Percentiles rank a stretch among this genome's conserved stretches.
Conservation (phyloP, 2,797 vertebrate species). For the Masticophis lateralis region DNA sequence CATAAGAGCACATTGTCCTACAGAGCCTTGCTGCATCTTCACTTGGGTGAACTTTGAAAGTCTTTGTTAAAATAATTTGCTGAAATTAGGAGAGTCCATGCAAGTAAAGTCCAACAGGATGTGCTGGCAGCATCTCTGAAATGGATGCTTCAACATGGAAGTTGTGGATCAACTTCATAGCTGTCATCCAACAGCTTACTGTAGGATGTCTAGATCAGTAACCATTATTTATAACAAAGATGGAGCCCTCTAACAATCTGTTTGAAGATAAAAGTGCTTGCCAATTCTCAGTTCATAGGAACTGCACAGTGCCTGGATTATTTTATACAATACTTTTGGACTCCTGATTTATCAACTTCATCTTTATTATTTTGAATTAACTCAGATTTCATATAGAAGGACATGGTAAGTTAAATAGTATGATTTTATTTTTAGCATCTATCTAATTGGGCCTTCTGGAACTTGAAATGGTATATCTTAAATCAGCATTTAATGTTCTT, state of each 20-base stretch:
- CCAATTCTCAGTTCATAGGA: constrained; percentile 38
- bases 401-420: neutral
- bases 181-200: fast-evolving
- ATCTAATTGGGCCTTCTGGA: neutral
- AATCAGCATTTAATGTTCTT: neutral
- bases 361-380: neutral
- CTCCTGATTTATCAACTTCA: neutral
- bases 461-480: neutral
- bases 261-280: constrained; percentile 42
- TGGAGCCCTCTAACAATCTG: constrained; percentile 15
- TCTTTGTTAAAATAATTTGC: neutral
- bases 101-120: neutral
- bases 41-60: neutral
- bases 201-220: constrained; percentile 59
- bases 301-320: neutral
- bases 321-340: neutral
- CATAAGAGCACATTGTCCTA: neutral
- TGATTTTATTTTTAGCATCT: neutral
- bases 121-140: neutral
- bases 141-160: neutral
- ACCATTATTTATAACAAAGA: constrained; percentile 60
- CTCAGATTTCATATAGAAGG: neutral
- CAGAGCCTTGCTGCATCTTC: neutral
- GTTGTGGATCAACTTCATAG: constrained; percentile 3
- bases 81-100: neutral